Evolutionary conservation across 2,888 invertebrate genomes (phyloP).

Genomic region (Bruchidius siliquastri): DNA sequence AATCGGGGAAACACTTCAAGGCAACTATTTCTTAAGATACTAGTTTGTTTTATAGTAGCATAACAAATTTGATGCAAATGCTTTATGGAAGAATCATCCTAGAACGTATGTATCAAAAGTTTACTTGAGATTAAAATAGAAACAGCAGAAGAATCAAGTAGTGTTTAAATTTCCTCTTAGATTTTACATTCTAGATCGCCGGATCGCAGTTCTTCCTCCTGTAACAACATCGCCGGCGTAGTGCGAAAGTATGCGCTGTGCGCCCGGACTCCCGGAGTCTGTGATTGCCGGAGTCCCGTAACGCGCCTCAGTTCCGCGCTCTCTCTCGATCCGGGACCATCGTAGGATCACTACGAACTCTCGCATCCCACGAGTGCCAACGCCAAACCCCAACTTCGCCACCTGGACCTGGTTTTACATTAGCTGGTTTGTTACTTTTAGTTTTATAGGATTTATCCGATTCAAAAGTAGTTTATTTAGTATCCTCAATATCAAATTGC

Average conservation of each 20-base stretch:
- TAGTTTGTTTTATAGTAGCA: no score
- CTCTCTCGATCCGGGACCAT: neutral
- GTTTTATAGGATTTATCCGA: no score
- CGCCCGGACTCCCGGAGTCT: neutral
- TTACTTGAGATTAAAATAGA: no score
- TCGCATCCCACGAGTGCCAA: neutral
- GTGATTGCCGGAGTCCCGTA: neutral
- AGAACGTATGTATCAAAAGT: no score
- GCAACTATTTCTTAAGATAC: no score
- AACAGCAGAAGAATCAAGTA: no score
- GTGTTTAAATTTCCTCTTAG: no score
- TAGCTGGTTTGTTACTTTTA: neutral
- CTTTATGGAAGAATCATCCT: no score
- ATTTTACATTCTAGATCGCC: neutral
- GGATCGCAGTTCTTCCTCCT: neutral
- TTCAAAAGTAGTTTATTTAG: no score
- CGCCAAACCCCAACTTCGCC: neutral
- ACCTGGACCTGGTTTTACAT: neutral
- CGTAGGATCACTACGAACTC: neutral
- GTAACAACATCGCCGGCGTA: neutral
- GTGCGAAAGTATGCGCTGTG: neutral
- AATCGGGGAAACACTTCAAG: no score
- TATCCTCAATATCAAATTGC: no score
- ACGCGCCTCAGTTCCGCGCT: neutral
- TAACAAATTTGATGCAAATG: no score